These are phyloP conservation scores for Drosophila pachea DNA, from an alignment of 1,140 invertebrate genomes.

Conservation along the genomic window DNA sequence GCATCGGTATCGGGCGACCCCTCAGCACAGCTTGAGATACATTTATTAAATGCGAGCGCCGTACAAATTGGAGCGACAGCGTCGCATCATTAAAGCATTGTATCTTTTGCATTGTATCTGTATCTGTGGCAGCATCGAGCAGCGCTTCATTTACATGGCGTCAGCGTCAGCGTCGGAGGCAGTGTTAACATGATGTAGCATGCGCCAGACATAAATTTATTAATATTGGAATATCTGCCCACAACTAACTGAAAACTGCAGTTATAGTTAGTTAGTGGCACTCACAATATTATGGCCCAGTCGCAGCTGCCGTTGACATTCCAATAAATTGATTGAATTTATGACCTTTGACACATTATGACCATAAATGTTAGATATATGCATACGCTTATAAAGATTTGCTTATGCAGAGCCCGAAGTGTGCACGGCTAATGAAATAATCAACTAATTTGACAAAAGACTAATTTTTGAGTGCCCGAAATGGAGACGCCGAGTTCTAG, in stretches of 20 bases:
- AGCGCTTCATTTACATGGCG: conserved; percentile 1
- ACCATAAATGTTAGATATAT: conserved; percentile 63
- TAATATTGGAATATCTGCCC: conserved; percentile 53
- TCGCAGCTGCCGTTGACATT: conserved; percentile 49
- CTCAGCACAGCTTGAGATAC: conserved; percentile 72
- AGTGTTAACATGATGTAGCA: conserved; percentile 68
- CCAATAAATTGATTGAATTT: conserved; percentile 78
- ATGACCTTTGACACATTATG: conserved; percentile 75
- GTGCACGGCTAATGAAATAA: conserved; percentile 64
- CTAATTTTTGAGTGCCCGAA: not conserved
- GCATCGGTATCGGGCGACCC: conserved; percentile 21
- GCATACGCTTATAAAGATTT: conserved; percentile 15
- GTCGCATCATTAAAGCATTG: conserved; percentile 52
- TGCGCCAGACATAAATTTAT: conserved; percentile 53
- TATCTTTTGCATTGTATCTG: conserved; percentile 43
- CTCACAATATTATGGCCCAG: conserved; percentile 13
- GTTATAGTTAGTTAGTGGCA: conserved; percentile 14
- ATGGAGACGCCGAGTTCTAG: conserved; percentile 9
- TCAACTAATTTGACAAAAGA: conserved; percentile 41
- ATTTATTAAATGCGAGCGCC: conserved; percentile 70
- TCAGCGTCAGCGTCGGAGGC: conserved; percentile 21
- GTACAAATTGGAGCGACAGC: conserved; percentile 62
- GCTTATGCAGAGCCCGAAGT: conserved; percentile 39
- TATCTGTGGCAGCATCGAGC: not conserved
- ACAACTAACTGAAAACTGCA: conserved; percentile 34